Conservation (phyloP, 2,797 vertebrate genomes). For the Phoeniculus purpureus region DNA sequence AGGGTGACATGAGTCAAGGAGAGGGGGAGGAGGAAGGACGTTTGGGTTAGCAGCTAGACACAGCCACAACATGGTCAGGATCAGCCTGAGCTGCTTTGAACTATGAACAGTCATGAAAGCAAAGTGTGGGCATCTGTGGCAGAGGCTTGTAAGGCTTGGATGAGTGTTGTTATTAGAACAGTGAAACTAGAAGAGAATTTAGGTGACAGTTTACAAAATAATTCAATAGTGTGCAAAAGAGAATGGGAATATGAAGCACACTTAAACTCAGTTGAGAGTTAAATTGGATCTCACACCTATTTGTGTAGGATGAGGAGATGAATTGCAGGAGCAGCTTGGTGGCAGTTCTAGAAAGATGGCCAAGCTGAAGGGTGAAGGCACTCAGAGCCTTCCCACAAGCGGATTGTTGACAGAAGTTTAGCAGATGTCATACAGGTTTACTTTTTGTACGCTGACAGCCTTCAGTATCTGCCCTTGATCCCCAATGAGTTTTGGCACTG, state of each 20-base stretch:
- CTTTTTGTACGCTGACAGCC: constrained; percentile 6
- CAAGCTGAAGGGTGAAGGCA: not conserved
- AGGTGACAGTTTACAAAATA: constrained; percentile 58
- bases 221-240: constrained; percentile 26
- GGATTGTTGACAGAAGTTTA: constrained; percentile 1
- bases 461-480: not conserved
- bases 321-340: not conserved
- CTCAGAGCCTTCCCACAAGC: not conserved
- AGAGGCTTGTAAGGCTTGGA: constrained; percentile 11
- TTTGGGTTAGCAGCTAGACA: not conserved
- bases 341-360: not conserved
- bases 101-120: not conserved
- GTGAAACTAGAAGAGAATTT: constrained; percentile 52
- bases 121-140: not conserved
- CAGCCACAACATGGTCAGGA: not conserved
- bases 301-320: not conserved
- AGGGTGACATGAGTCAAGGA: not conserved
- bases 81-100: not conserved
- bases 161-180: constrained; percentile 49
- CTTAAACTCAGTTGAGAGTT: constrained; percentile 16
- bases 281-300: constrained; percentile 33
- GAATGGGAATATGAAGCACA: constrained; percentile 20
- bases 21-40: not conserved
- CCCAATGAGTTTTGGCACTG: not conserved
- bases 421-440: not conserved